These are phyloP conservation scores for Ibidorhyncha struthersii DNA, from an alignment of 2,113 vertebrate species.

Conservation along the genomic window DNA sequence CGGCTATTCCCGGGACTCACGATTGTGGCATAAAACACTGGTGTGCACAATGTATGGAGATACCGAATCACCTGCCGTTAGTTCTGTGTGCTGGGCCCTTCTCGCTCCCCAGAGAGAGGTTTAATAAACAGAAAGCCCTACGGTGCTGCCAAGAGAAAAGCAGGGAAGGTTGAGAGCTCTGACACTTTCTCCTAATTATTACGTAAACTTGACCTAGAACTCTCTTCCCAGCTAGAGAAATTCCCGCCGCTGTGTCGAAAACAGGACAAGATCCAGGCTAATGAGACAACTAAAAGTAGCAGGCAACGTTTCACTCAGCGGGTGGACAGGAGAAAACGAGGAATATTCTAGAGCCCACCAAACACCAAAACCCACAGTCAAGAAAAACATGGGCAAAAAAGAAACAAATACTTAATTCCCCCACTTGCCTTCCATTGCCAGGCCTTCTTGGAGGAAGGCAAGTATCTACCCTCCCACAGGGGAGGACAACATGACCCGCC, in stretches of 20 bases:
- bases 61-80: fast-evolving
- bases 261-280: background rate
- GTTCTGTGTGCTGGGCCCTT: background rate
- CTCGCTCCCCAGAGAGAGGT: background rate
- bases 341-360: background rate
- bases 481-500: background rate
- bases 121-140: background rate
- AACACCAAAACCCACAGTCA: background rate
- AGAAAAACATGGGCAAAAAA: background rate
- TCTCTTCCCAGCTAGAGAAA: background rate
- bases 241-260: background rate
- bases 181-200: background rate
- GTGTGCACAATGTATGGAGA: background rate
- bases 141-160: background rate
- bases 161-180: background rate
- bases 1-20: background rate
- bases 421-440: background rate
- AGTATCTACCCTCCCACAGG: too few relatives aligned
- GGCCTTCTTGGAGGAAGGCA: background rate
- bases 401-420: background rate
- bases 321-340: background rate
- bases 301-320: background rate
- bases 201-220: background rate
- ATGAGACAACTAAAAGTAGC: background rate
- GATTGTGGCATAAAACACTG: background rate